phyloP scores from a whole-genome alignment of 2,888 invertebrate species.

The Cataglyphis livida region DNA sequence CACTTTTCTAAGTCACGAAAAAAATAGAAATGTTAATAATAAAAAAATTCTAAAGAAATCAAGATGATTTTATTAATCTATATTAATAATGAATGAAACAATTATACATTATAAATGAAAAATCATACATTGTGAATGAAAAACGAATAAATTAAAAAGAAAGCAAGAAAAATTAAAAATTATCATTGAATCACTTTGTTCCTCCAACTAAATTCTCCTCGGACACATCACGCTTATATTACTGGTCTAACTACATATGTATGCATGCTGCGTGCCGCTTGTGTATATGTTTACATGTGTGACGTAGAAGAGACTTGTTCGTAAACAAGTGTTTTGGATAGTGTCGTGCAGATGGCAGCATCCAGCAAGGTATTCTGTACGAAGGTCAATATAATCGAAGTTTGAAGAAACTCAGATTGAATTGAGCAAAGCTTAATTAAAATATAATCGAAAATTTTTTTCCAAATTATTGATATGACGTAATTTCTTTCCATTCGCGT shows the following conservation, averaged over 20 bases:
- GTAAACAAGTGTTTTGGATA: conserved; percentile 57
- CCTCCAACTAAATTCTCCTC: conserved; percentile 36
- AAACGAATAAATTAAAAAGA: background rate
- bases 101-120: background rate
- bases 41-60: background rate
- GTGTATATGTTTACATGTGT: background rate
- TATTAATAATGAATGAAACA: background rate
- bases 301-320: background rate
- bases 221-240: conserved; percentile 26
- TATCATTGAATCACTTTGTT: background rate
- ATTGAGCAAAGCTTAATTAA: background rate
- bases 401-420: conserved; percentile 7
- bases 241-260: background rate
- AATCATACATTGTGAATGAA: background rate
- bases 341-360: conserved; percentile 76
- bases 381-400: conserved; percentile 67
- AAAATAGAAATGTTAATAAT: background rate
- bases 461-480: background rate
- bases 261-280: background rate
- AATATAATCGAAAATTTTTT: background rate
- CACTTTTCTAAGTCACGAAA: background rate
- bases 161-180: conserved; percentile 8
- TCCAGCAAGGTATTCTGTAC: conserved; percentile 68
- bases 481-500: background rate
- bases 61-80: background rate